Base-by-base conservation (phyloP, 2,888 invertebrate genomes). In the Heteromurus nitidus region DNA sequence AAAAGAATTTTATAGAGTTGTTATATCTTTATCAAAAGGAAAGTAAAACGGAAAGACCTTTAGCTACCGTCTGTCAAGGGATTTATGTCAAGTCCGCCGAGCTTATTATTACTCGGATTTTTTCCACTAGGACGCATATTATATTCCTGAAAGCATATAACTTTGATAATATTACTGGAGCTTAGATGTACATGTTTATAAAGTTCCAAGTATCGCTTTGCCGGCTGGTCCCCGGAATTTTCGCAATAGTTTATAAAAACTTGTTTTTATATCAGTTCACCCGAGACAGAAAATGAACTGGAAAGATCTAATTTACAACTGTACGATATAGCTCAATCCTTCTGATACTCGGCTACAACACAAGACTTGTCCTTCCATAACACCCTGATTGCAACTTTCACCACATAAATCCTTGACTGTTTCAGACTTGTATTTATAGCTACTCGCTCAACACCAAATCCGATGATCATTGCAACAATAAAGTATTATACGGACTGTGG, bases 71-170 rank as follows among this genome's bases (percentile, higher is more conserved):
- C 76, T 76, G 76, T 76, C 76, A 76, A 24, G 77, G 70, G 77
- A 77, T 77, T 77, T 77, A 70, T 77, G 77, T 77, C 77, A 69
- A 69, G 69, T 69, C 64, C 53, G 64, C 70, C 70, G 70, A 62
- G 70, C 69, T 62, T 70, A 68, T 55, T 75, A 65, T 65, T 75
- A 36, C 58, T 20, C 36, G 36, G 36, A 1, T 53, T 68, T 53
- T n/a, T 31, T n/a, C n/a, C n/a, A n/a, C n/a, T n/a, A n/a, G n/a
- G n/a, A n/a, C n/a, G n/a, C n/a, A n/a, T n/a, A n/a, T n/a, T n/a
- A n/a, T n/a, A n/a, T n/a, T n/a, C n/a, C n/a, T n/a, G n/a, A n/a
- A n/a, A n/a, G n/a, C n/a, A n/a, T n/a, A n/a, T n/a, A n/a, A n/a
- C n/a, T n/a, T n/a, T n/a, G n/a, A n/a, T n/a, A n/a, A n/a, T n/a